These are phyloP conservation scores for Piaya cayana DNA, from an alignment of 2,113 vertebrate species.

Conservation along the genomic window DNA sequence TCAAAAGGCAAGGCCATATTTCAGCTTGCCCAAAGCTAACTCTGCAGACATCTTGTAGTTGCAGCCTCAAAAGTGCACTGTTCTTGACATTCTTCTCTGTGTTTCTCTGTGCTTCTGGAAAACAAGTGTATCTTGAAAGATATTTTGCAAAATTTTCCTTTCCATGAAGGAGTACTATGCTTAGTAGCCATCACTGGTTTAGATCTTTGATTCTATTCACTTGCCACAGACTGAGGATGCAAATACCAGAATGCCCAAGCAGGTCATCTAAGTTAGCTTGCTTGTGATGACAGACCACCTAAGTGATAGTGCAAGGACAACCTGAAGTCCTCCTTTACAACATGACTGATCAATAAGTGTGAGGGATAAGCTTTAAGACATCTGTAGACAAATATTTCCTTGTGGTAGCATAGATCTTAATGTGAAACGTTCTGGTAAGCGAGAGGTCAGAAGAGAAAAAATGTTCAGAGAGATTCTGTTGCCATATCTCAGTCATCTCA, in stretches of 20 bases:
- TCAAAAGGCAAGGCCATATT: neutral
- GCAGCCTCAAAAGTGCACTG: neutral
- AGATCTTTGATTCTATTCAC: neutral
- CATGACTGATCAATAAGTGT: neutral
- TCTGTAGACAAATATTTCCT: neutral
- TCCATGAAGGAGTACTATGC: neutral
- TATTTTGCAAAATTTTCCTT: neutral
- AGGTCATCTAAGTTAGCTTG: neutral
- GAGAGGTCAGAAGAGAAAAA: neutral
- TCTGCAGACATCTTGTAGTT: neutral
- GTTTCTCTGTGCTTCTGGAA: neutral
- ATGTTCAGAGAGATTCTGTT: neutral
- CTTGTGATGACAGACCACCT: neutral
- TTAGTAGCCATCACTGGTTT: neutral
- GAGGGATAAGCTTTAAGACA: neutral
- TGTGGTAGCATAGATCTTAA: neutral
- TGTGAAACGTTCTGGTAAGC: neutral
- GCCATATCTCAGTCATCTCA: neutral
- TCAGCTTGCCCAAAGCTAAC: neutral
- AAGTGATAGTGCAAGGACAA: neutral
- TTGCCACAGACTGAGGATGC: neutral
- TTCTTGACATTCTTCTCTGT: neutral
- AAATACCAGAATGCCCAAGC: neutral
- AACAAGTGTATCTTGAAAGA: neutral
- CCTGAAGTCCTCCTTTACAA: neutral